Conservation (phyloP, 2,888 invertebrate species). For the Tipula confusa region DNA sequence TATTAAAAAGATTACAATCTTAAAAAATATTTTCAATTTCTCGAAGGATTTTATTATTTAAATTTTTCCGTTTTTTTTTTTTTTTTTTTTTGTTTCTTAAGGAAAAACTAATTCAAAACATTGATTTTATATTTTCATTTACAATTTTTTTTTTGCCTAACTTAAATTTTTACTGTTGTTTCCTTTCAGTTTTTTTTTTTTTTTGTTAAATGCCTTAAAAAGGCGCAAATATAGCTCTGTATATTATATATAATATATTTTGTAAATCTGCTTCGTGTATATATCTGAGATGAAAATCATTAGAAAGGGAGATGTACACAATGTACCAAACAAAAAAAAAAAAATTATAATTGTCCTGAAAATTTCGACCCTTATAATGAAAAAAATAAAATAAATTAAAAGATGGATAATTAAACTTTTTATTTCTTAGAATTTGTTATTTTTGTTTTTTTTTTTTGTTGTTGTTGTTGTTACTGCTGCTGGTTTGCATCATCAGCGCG, state of each 20-base stretch:
- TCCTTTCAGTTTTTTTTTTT: neutral
- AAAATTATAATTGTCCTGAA: conserved; percentile 15
- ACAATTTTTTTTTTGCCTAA: neutral
- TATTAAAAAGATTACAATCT: conserved; percentile 25
- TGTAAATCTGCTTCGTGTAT: neutral
- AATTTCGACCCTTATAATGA: conserved; percentile 12
- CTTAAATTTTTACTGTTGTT: neutral
- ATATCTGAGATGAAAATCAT: neutral
- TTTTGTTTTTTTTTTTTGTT: neutral
- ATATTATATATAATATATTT: neutral
- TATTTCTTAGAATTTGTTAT: neutral
- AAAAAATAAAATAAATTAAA: neutral
- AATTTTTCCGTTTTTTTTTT: neutral
- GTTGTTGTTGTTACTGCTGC: neutral
- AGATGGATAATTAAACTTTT: conserved; percentile 20
- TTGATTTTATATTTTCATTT: conserved; percentile 3
- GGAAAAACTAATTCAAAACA: neutral
- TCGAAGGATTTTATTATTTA: neutral
- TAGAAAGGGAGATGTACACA: neutral
- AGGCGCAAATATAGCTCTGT: neutral
- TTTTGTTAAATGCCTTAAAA: neutral
- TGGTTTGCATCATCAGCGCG: conserved; percentile 8
- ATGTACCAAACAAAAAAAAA: neutral
- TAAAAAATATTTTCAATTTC: neutral
- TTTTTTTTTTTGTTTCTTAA: neutral